Conservation (phyloP, 2,888 invertebrate genomes). For the Trissonchulus latispiculum region DNA sequence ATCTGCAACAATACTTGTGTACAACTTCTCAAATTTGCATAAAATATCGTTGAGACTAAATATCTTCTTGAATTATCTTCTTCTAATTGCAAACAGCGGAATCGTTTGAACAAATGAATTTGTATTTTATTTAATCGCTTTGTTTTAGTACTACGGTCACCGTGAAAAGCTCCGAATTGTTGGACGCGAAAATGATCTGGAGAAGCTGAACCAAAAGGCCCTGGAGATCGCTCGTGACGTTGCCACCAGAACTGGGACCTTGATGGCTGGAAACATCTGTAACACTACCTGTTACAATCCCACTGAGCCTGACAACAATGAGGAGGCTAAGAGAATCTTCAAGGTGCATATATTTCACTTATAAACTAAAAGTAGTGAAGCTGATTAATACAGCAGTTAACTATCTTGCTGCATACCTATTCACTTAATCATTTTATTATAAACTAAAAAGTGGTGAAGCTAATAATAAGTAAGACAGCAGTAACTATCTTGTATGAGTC, state of each 20-base stretch:
- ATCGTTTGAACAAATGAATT: too few relatives aligned
- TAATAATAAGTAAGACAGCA: too few relatives aligned
- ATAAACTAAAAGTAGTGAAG: too few relatives aligned
- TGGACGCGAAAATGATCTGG: slow-evolving; percentile 39
- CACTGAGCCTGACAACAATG: slow-evolving; percentile 29
- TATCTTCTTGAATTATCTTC: neutral
- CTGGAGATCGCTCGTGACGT: slow-evolving; percentile 42
- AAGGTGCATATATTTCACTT: slow-evolving; percentile 31
- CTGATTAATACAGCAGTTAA: too few relatives aligned
- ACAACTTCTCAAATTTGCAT: too few relatives aligned
- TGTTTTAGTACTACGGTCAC: slow-evolving; percentile 43
- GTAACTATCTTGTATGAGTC: too few relatives aligned
- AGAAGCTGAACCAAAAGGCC: slow-evolving; percentile 37
- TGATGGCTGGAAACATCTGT: slow-evolving; percentile 44
- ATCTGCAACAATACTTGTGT: neutral
- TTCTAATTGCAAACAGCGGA: neutral
- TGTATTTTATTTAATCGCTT: neutral
- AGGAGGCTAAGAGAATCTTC: slow-evolving; percentile 34
- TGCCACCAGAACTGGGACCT: slow-evolving; percentile 33
- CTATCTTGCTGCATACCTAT: too few relatives aligned
- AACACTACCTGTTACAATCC: slow-evolving; percentile 38
- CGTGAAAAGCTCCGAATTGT: slow-evolving; percentile 39
- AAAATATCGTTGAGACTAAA: too few relatives aligned
- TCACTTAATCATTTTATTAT: too few relatives aligned
- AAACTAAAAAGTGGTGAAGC: too few relatives aligned